Conservation (phyloP, 2,797 vertebrate genomes). For the Halcyon leucocephala region DNA sequence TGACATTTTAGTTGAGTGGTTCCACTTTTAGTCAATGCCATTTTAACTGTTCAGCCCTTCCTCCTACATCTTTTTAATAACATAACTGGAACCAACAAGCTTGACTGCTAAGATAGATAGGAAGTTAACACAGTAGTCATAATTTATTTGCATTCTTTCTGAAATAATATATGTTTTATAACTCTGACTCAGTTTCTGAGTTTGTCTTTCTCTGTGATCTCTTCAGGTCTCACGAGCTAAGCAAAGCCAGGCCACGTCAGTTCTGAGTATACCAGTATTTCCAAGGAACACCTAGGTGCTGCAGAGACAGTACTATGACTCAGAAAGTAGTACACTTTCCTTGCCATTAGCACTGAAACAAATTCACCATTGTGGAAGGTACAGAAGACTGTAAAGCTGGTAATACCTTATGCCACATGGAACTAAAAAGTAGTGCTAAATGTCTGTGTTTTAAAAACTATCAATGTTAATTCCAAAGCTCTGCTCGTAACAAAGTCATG, state of each 20-base stretch:
- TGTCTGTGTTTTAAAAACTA: neutral
- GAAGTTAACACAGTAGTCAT: neutral
- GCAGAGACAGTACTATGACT: neutral
- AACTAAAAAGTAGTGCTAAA: neutral
- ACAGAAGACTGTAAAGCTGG: neutral
- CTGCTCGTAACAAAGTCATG: neutral
- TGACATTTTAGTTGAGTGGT: constrained; percentile 16
- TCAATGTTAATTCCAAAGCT: neutral
- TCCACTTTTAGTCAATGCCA: neutral
- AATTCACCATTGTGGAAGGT: neutral
- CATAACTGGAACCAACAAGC: neutral
- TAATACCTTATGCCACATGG: neutral
- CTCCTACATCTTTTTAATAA: constrained; percentile 28
- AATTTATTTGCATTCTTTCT: constrained; percentile 28
- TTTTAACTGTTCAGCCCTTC: constrained; percentile 27
- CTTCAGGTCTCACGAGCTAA: neutral
- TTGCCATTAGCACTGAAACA: neutral
- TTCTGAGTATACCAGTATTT: constrained; percentile 14
- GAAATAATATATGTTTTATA: constrained; percentile 31
- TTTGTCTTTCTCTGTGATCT: neutral
- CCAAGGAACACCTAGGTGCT: neutral
- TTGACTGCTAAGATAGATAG: neutral
- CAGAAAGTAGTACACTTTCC: neutral
- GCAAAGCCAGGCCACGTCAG: constrained; percentile 4
- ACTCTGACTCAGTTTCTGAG: constrained; percentile 11